A percentile compares a stretch with the other conserved stretches of the same genome.
These are phyloP conservation scores for Bubo scandiacus DNA, from an alignment of 2,113 vertebrate genomes.

Conservation along the genomic window DNA sequence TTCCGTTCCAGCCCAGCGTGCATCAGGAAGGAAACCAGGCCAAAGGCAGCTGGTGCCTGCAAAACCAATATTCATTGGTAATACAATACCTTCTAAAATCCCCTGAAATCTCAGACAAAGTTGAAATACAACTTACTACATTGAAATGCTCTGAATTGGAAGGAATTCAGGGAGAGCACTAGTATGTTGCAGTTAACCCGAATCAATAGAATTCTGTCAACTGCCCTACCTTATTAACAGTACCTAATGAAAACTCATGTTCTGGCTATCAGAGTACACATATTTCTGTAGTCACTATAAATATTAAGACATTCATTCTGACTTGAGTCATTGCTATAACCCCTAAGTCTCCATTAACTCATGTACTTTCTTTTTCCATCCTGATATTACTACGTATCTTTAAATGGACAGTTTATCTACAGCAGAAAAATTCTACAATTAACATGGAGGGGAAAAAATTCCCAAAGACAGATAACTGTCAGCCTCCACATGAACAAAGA, in stretches of 20 bases:
- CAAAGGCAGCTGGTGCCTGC: constrained; percentile 96
- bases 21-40: constrained; percentile 98
- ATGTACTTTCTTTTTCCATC: background rate
- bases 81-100: background rate
- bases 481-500: background rate
- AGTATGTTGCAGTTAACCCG: background rate
- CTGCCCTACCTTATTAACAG: background rate
- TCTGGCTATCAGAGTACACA: background rate
- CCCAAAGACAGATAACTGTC: background rate
- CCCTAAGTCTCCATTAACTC: background rate
- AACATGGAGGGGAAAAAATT: background rate
- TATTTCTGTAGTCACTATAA: background rate
- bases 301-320: background rate
- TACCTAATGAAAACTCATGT: background rate
- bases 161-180: background rate
- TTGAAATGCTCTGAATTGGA: background rate
- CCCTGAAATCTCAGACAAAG: background rate
- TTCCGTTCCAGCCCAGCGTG: constrained; percentile 96
- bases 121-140: background rate
- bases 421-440: background rate
- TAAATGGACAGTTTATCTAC: background rate
- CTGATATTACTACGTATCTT: background rate
- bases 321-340: background rate
- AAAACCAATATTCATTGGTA: background rate
- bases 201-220: background rate